Evolutionary conservation across 2,113 vertebrate genomes (phyloP).

Genomic region (Onychostruthus taczanowskii): DNA sequence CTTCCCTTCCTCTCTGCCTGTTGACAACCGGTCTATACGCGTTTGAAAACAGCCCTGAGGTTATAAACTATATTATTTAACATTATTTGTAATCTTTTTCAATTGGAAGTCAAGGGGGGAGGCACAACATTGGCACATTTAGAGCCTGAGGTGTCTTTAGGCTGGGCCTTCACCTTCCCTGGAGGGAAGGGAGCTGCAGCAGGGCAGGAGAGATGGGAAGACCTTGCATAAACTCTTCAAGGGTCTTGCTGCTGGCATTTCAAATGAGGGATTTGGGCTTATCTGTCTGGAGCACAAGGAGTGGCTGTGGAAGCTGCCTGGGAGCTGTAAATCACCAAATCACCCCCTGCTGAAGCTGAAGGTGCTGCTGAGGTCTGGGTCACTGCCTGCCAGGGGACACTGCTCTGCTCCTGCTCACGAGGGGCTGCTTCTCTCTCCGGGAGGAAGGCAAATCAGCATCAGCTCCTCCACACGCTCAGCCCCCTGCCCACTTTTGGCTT

Average conservation of each 20-base stretch:
- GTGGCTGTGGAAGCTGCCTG: not conserved
- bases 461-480: not conserved
- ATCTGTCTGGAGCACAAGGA: not conserved
- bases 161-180: not conserved
- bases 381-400: not conserved
- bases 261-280: not conserved
- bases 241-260: not conserved
- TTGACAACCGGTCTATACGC: constrained; percentile 73
- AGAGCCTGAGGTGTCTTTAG: constrained; percentile 1
- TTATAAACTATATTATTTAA: constrained; percentile 83
- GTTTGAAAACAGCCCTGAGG: constrained; percentile 78
- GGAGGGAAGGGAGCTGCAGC: constrained; percentile 58
- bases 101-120: constrained; percentile 65
- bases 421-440: not conserved
- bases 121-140: not conserved
- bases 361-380: not conserved
- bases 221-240: not conserved
- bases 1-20: constrained; percentile 75
- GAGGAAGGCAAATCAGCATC: not conserved
- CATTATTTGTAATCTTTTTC: constrained; percentile 77
- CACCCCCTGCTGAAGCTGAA: not conserved
- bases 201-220: not conserved
- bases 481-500: not conserved
- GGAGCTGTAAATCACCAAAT: not conserved
- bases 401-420: not conserved